These are phyloP conservation scores for Bimastos eiseni DNA, from an alignment of 2,888 invertebrate species.

Conservation along the genomic window DNA sequence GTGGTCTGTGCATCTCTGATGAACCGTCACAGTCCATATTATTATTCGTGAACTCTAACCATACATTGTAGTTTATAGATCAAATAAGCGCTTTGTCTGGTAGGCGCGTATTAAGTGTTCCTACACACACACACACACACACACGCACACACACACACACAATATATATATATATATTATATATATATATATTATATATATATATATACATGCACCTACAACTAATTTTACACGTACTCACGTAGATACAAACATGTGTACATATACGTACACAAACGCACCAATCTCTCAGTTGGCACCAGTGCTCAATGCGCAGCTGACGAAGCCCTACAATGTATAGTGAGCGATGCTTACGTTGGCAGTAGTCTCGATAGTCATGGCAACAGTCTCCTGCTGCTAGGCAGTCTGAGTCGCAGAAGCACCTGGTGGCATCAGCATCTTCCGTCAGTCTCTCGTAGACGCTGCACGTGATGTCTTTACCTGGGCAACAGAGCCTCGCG, in stretches of 20 bases:
- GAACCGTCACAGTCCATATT: background rate
- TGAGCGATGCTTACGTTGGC: background rate
- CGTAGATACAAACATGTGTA: background rate
- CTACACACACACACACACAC: background rate
- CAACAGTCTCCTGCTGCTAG: background rate
- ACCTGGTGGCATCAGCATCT: background rate
- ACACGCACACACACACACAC: background rate
- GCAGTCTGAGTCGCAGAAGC: slow-evolving; percentile 18
- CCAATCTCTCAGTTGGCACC: background rate
- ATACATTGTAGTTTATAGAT: too few species aligned
- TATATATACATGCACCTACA: slow-evolving; percentile 14
- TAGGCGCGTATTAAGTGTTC: too few species aligned
- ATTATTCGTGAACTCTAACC: background rate
- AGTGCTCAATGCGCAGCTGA: background rate
- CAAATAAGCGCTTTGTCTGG: too few species aligned
- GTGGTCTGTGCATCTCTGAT: background rate
- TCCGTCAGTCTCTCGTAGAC: background rate
- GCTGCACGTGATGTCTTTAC: background rate
- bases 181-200: too few species aligned
- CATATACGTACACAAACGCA: too few species aligned
- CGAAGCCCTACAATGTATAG: background rate
- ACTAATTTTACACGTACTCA: slow-evolving; percentile 24
- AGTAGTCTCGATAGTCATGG: slow-evolving; percentile 18
- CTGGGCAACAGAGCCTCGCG: background rate
- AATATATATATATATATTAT: slow-evolving; percentile 26